A percentile compares a stretch with the other conserved stretches of the same genome.
Conservation (phyloP, 2,113 vertebrate genomes). For the Cottus gobio region DNA sequence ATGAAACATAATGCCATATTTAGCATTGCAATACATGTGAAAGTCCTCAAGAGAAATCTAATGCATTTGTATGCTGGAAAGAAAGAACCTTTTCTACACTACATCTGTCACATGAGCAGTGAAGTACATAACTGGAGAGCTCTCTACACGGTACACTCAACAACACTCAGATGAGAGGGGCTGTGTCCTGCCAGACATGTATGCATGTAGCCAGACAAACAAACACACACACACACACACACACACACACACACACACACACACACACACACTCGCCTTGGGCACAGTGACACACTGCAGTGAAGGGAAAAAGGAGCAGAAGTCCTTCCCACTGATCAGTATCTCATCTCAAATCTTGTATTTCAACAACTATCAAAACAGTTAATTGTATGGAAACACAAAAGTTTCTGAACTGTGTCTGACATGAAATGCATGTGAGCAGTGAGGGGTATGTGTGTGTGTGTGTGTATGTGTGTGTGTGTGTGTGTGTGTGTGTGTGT, state of each 20-base stretch:
- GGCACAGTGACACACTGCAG: no score
- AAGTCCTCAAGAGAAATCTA: background rate
- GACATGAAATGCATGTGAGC: constrained; percentile 22
- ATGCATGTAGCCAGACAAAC: no score
- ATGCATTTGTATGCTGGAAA: constrained; percentile 9
- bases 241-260: constrained; percentile 28
- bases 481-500: background rate
- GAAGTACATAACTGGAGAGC: background rate
- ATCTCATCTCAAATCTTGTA: constrained; percentile 20
- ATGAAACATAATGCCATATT: constrained; percentile 10
- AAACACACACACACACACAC: constrained; percentile 31
- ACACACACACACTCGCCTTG: constrained; percentile 26
- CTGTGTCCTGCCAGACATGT: constrained; percentile 31
- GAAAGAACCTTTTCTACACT: constrained; percentile 11
- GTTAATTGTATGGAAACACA: constrained; percentile 17
- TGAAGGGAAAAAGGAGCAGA: no score
- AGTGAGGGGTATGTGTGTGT: no score
- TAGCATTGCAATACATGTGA: background rate
- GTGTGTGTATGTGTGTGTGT: constrained; percentile 8
- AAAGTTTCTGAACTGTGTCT: constrained; percentile 19
- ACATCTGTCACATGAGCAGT: constrained; percentile 14
- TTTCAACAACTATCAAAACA: constrained; percentile 28
- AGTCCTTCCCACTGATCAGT: constrained; percentile 22
- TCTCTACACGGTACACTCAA: background rate
- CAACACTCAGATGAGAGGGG: constrained; percentile 9